These are phyloP conservation scores for Drosophila tripunctata DNA, from an alignment of 2,888 invertebrate species.

Conservation along the genomic window DNA sequence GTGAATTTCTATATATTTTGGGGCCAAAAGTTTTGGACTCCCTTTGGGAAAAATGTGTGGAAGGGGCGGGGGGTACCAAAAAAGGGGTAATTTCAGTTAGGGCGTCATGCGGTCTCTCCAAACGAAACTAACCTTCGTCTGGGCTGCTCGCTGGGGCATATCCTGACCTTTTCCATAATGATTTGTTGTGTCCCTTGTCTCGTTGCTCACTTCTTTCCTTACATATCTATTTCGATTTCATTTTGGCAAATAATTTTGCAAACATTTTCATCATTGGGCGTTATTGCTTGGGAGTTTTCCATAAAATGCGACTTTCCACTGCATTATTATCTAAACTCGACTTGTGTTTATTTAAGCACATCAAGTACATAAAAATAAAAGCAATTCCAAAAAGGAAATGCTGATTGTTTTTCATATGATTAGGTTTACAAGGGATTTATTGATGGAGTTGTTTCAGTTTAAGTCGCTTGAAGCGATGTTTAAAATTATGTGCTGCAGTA, in stretches of 20 bases:
- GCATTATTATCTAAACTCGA: constrained; percentile 40
- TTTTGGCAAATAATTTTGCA: constrained; percentile 16
- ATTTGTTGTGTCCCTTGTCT: constrained; percentile 34
- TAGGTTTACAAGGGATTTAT: constrained; percentile 15
- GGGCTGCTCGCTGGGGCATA: constrained; percentile 42
- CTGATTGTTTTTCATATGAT: constrained; percentile 35
- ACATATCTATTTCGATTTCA: constrained; percentile 16
- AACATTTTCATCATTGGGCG: constrained; percentile 18
- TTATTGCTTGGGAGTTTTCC: constrained; percentile 6
- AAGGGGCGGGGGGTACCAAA: constrained; percentile 22
- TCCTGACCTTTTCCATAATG: constrained; percentile 54
- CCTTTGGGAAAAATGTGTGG: constrained; percentile 53
- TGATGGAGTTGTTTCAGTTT: constrained; percentile 1
- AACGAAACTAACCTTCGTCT: constrained; percentile 35
- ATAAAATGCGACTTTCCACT: constrained; percentile 27
- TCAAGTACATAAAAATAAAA: constrained; percentile 4
- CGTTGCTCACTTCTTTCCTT: background rate
- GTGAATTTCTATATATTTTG: constrained; percentile 58
- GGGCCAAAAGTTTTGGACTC: constrained; percentile 54
- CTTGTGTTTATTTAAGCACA: constrained; percentile 17
- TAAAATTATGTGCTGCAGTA: background rate
- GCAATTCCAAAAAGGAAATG: background rate
- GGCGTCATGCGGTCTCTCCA: constrained; percentile 29
- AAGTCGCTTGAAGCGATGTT: background rate
- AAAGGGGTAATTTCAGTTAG: constrained; percentile 15